A percentile compares a stretch with the other conserved stretches of the same genome.
Conservation (phyloP, 2,113 vertebrate species). For the Xiphophorus maculatus region DNA sequence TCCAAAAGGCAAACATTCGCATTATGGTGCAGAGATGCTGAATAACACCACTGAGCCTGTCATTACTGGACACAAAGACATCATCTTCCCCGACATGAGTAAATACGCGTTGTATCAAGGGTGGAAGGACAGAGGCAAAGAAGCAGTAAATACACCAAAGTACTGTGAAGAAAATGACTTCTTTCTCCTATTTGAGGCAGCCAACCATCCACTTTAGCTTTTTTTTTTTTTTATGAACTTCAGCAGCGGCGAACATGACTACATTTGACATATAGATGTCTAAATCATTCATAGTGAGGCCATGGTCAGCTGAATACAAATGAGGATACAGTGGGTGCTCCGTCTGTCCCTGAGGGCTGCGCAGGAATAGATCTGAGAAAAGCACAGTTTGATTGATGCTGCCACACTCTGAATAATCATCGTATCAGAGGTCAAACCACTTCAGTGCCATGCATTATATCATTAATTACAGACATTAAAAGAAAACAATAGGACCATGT, state of each 20-base stretch:
- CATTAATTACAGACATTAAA: conserved; percentile 97
- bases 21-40: conserved; percentile 75
- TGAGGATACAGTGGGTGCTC: conserved; percentile 77
- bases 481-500: conserved; percentile 88
- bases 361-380: conserved; percentile 72
- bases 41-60: conserved; percentile 78
- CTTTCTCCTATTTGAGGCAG: conserved; percentile 38
- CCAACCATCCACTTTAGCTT: conserved; percentile 8
- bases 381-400: conserved; percentile 88
- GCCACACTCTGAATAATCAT: conserved; percentile 94
- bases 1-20: conserved; percentile 91
- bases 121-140: conserved; percentile 85
- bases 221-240: conserved; percentile 56
- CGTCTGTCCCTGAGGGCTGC: conserved; percentile 58
- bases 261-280: conserved; percentile 65
- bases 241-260: conserved; percentile 32
- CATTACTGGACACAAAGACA: conserved; percentile 84
- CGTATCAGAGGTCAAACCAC: conserved; percentile 94
- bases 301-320: conserved; percentile 80
- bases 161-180: conserved; percentile 89
- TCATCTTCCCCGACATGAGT: conserved; percentile 85
- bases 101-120: conserved; percentile 91
- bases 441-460: conserved; percentile 91
- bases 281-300: conserved; percentile 76
- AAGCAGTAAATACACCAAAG: conserved; percentile 92